These are phyloP conservation scores for Drosophila greeni DNA, from an alignment of 2,888 invertebrate species.

Conservation along the genomic window DNA sequence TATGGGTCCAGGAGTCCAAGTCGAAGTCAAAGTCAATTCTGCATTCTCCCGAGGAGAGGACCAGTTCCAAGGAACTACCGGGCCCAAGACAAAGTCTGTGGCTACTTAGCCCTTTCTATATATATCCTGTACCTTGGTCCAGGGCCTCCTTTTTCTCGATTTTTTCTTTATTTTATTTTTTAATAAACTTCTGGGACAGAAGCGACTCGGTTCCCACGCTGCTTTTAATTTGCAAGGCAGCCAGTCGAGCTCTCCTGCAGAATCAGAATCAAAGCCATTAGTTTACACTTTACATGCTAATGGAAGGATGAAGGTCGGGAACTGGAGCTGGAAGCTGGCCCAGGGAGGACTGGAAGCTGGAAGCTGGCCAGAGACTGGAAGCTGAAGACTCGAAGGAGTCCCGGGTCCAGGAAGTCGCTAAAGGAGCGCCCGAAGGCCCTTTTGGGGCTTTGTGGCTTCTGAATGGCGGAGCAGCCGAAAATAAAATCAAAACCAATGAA, in stretches of 20 bases:
- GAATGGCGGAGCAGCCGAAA: slow-evolving; percentile 20
- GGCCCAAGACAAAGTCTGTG: slow-evolving; percentile 58
- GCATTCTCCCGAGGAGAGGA: slow-evolving; percentile 22
- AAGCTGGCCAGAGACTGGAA: background rate
- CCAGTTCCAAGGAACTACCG: slow-evolving; percentile 71
- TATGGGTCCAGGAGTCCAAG: slow-evolving; percentile 42
- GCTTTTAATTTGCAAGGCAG: slow-evolving; percentile 47
- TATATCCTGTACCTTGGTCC: slow-evolving; percentile 16
- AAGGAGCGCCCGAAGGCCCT: slow-evolving; percentile 30
- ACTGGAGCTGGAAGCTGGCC: background rate
- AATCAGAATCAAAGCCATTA: slow-evolving; percentile 71
- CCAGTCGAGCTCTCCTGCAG: slow-evolving; percentile 20
- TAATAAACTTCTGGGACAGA: slow-evolving; percentile 59
- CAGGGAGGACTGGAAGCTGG: background rate
- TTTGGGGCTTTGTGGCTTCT: slow-evolving; percentile 38
- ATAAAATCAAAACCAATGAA: slow-evolving; percentile 69
- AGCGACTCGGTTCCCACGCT: slow-evolving; percentile 69
- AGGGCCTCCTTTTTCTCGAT: slow-evolving; percentile 4
- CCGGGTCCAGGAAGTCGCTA: background rate
- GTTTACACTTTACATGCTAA: slow-evolving; percentile 77
- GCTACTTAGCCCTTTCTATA: slow-evolving; percentile 10
- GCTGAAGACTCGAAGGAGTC: background rate
- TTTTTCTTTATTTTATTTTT: slow-evolving; percentile 25
- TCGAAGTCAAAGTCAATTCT: background rate
- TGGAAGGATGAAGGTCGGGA: slow-evolving; percentile 53